phyloP scores from a whole-genome alignment of 2,888 invertebrate species.

The Oegoconia quadripuncta region DNA sequence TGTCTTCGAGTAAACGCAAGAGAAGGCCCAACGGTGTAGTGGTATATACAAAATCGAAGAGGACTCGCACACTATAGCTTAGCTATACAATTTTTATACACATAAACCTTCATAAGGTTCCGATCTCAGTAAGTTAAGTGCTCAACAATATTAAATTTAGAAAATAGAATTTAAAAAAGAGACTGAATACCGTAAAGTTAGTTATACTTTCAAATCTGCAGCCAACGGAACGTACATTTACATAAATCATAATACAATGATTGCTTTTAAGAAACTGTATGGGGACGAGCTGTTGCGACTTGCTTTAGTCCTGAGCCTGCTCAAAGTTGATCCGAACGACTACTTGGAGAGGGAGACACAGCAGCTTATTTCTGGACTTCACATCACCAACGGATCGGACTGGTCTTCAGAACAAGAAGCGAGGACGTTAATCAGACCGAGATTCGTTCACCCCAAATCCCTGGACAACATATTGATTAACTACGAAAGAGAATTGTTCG shows the following conservation, averaged over 20 bases:
- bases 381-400: conserved; percentile 83
- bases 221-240: conserved; percentile 8
- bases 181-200: conserved; percentile 28
- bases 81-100: conserved; percentile 16
- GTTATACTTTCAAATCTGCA: conserved; percentile 16
- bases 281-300: conserved; percentile 90
- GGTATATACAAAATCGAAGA: conserved; percentile 27
- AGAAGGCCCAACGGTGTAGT: conserved; percentile 47
- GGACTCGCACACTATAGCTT: conserved; percentile 36
- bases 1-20: conserved; percentile 70
- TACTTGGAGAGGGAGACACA: conserved; percentile 80
- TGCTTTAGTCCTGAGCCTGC: conserved; percentile 88
- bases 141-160: conserved; percentile 39
- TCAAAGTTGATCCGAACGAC: conserved; percentile 87
- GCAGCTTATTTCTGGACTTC: conserved; percentile 76
- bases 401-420: conserved; percentile 81
- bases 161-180: conserved; percentile 23
- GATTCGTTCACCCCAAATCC: conserved; percentile 85
- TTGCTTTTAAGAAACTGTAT: conserved; percentile 89
- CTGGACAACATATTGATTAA: conserved; percentile 84
- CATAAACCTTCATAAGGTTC: conserved; percentile 19
- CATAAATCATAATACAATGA: conserved; percentile 71
- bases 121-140: conserved; percentile 62
- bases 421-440: conserved; percentile 77
- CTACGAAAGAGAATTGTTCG: conserved; percentile 86